phyloP scores from a whole-genome alignment of 2,797 vertebrate species.

The Capromys pilorides region DNA sequence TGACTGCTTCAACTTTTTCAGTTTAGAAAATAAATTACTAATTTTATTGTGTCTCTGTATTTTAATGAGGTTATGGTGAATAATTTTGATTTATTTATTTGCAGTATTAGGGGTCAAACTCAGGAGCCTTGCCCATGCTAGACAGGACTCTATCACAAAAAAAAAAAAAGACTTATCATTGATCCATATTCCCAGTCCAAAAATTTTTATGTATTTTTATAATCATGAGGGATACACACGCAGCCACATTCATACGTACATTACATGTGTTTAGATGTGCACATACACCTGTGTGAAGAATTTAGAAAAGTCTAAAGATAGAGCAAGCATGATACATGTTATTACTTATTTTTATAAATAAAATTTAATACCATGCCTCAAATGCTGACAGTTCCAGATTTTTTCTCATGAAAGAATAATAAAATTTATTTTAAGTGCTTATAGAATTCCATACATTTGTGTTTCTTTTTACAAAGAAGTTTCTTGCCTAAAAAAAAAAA shows the following conservation, averaged over 20 bases:
- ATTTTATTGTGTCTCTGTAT: not conserved
- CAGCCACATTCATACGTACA: not conserved
- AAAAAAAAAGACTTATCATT: not conserved
- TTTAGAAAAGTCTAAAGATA: not conserved
- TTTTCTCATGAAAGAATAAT: slow-evolving; percentile 52
- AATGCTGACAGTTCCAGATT: slow-evolving; percentile 11
- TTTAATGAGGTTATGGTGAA: not conserved
- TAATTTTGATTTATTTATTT: slow-evolving; percentile 44
- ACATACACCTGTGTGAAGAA: not conserved
- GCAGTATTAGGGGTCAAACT: not conserved
- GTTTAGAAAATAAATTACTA: not conserved
- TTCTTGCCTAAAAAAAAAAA: slow-evolving; percentile 32
- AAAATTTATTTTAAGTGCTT: slow-evolving; percentile 57
- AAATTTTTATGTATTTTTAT: too few relatives aligned
- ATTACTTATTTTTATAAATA: slow-evolving; percentile 39
- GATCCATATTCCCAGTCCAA: not conserved
- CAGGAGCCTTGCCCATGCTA: not conserved
- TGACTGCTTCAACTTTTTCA: not conserved
- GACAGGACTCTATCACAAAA: not conserved
- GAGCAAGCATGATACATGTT: not conserved
- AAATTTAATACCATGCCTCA: slow-evolving; percentile 16
- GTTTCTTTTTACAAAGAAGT: slow-evolving; percentile 39
- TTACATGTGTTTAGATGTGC: accelerated
- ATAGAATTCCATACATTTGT: slow-evolving; percentile 1
- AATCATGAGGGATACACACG: slow-evolving; percentile 2